These are phyloP conservation scores for Oscheius myriophilus DNA, from an alignment of 2,888 invertebrate species.

Conservation along the genomic window DNA sequence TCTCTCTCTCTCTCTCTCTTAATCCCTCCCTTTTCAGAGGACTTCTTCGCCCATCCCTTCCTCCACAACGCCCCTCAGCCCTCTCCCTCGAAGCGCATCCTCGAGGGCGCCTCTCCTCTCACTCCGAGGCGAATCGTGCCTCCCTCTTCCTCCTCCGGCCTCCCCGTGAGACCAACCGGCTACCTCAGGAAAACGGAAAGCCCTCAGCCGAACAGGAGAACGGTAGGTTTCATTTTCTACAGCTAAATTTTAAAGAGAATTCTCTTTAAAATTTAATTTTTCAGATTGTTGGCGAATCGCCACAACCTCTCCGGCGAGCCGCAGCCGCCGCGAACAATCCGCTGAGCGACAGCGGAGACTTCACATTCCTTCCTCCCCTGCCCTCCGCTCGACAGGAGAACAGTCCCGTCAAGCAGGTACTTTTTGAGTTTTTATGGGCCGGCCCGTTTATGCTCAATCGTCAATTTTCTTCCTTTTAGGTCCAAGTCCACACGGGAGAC, in stretches of 20 bases:
- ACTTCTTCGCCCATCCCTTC: slow-evolving; percentile 94
- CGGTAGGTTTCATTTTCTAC: slow-evolving; percentile 12
- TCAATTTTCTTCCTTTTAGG: slow-evolving; percentile 32
- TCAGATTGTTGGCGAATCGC: slow-evolving; percentile 38
- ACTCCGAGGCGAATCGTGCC: slow-evolving; percentile 39
- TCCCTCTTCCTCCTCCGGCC: slow-evolving; percentile 39
- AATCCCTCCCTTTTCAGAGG: slow-evolving; percentile 74
- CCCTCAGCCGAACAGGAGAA: slow-evolving; percentile 28
- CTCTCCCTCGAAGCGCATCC: slow-evolving; percentile 58
- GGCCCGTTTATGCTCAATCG: not conserved
- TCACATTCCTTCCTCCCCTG: slow-evolving; percentile 69
- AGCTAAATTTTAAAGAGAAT: not conserved
- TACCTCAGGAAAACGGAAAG: slow-evolving; percentile 24
- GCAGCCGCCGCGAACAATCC: slow-evolving; percentile 29
- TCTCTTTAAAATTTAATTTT: not conserved
- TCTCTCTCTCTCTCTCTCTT: not conserved
- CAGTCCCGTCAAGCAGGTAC: slow-evolving; percentile 67
- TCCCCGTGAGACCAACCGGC: slow-evolving; percentile 35
- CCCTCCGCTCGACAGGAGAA: slow-evolving; percentile 29
- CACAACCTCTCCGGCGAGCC: slow-evolving; percentile 32
- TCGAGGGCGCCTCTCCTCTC: slow-evolving; percentile 47
- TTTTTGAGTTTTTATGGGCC: not conserved
- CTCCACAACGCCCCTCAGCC: slow-evolving; percentile 66
- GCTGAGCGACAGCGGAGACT: slow-evolving; percentile 67
- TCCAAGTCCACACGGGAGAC: slow-evolving; percentile 58